Evolutionary conservation across 1,140 invertebrate genomes (phyloP).

Genomic region (Steinernema khuongi): DNA sequence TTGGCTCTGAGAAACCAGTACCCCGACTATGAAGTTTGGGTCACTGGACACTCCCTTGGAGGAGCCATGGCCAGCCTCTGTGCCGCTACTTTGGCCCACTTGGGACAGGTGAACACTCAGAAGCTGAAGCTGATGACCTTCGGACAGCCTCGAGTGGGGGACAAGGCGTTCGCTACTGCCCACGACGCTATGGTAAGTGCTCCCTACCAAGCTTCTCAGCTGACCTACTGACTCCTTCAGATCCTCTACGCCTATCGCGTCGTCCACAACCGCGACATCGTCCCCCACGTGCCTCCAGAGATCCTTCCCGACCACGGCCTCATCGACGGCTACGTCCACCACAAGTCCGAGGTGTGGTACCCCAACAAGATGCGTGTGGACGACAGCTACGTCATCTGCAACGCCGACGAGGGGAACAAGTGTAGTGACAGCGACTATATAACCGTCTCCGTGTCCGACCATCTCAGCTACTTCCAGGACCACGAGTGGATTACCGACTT

Average conservation of each 20-base stretch:
- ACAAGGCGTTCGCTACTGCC: conserved; percentile 27
- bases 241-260: conserved; percentile 26
- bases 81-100: conserved; percentile 23
- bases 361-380: conserved; percentile 21
- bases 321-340: conserved; percentile 28
- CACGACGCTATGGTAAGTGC: conserved; percentile 6
- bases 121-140: conserved; percentile 16
- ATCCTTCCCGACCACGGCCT: not conserved
- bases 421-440: not conserved
- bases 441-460: not conserved
- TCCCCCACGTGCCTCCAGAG: conserved; percentile 23
- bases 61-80: conserved; percentile 31
- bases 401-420: conserved; percentile 13
- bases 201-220: not conserved
- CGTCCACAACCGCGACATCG: conserved; percentile 22
- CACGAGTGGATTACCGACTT: not conserved
- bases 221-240: not conserved
- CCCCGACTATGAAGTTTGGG: conserved; percentile 33
- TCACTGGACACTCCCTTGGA: conserved; percentile 36
- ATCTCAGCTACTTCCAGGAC: not conserved
- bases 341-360: conserved; percentile 28
- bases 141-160: conserved; percentile 21
- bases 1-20: not conserved
- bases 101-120: conserved; percentile 18
- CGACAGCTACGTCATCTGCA: conserved; percentile 1